These are phyloP conservation scores for Xenopus borealis DNA, from an alignment of 2,113 vertebrate genomes.

Conservation along the genomic window DNA sequence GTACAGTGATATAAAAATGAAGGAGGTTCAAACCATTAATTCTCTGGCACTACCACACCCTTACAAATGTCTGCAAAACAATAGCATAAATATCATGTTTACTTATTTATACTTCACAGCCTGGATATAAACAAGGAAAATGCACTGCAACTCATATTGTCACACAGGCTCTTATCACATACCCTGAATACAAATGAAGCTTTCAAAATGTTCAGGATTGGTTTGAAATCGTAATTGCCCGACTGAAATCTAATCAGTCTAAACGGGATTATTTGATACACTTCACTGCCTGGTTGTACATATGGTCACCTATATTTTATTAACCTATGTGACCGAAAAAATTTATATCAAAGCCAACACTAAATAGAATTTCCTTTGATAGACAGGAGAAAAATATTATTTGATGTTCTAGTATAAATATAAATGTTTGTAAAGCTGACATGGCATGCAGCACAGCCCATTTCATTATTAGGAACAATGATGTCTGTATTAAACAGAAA, in stretches of 20 bases:
- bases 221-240: constrained; percentile 29
- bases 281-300: constrained; percentile 8
- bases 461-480: background rate
- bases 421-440: too few species aligned
- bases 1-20: background rate
- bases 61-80: constrained; percentile 5
- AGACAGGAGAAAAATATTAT: background rate
- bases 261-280: constrained; percentile 5
- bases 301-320: constrained; percentile 14
- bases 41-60: background rate
- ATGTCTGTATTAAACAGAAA: background rate
- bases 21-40: background rate
- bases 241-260: constrained; percentile 33
- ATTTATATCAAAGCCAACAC: background rate
- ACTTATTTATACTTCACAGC: background rate
- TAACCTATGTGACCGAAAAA: background rate
- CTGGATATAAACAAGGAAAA: constrained; percentile 28
- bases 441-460: background rate
- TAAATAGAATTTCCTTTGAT: constrained; percentile 2
- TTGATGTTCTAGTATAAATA: constrained; percentile 1
- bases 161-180: constrained; percentile 26
- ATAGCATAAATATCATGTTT: background rate
- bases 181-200: constrained; percentile 39
- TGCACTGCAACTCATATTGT: constrained; percentile 40
- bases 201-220: constrained; percentile 32